Evolutionary conservation across 2,888 invertebrate species (phyloP).

Genomic region (Bellardia bayeri): DNA sequence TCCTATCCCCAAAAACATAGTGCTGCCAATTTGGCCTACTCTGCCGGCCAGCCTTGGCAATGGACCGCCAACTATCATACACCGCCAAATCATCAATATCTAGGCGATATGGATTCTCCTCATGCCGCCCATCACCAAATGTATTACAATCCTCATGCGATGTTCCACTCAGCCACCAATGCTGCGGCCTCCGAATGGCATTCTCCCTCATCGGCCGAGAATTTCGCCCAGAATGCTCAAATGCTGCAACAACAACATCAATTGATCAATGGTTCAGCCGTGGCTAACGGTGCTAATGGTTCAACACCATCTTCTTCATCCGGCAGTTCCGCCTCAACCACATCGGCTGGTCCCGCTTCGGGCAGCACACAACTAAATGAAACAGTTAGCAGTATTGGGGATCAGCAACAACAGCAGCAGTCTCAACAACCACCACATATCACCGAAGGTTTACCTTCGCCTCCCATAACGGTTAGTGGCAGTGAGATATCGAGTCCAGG

Average conservation of each 20-base stretch:
- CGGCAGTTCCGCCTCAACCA: constrained; percentile 66
- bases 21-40: constrained; percentile 86
- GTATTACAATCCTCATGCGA: constrained; percentile 85
- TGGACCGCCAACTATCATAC: constrained; percentile 85
- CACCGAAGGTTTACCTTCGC: constrained; percentile 85
- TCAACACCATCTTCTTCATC: constrained; percentile 61
- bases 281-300: constrained; percentile 72
- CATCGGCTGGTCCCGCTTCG: constrained; percentile 73
- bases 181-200: constrained; percentile 81
- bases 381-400: constrained; percentile 65
- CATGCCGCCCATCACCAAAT: constrained; percentile 84
- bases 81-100: constrained; percentile 82
- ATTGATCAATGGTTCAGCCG: constrained; percentile 78
- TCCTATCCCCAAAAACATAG: constrained; percentile 88
- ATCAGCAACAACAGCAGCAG: constrained; percentile 75
- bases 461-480: constrained; percentile 86
- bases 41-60: constrained; percentile 83
- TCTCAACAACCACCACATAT: constrained; percentile 78
- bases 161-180: constrained; percentile 84
- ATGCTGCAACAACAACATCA: constrained; percentile 80
- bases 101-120: constrained; percentile 84
- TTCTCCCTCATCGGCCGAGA: constrained; percentile 80
- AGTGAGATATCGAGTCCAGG: constrained; percentile 88
- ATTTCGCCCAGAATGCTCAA: constrained; percentile 79
- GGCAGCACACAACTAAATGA: constrained; percentile 67